Evolutionary conservation across 53 echinoderm and acorn worm genomes (phyloP).

Genomic region (Holothuria scabra): DNA sequence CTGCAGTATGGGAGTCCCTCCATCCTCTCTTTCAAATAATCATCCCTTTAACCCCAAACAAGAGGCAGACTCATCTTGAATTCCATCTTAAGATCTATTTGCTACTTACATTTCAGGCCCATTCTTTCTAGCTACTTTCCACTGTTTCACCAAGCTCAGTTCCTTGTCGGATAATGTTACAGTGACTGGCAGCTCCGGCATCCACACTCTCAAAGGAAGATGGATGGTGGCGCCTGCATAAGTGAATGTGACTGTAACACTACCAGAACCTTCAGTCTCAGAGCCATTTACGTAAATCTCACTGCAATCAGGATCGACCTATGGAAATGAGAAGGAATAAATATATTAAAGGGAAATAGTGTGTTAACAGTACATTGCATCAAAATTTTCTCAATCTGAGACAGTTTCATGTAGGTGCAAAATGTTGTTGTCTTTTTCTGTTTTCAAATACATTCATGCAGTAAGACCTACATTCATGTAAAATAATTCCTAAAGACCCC

Average conservation of each 20-base stretch:
- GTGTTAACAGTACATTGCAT: too few species aligned
- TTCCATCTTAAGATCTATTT: not conserved
- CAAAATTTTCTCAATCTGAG: too few species aligned
- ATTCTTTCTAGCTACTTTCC: slow-evolving; percentile 75
- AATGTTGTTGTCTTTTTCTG: too few species aligned
- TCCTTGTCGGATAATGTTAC: slow-evolving; percentile 77
- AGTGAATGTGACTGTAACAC: slow-evolving; percentile 56
- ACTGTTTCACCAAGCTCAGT: slow-evolving; percentile 83
- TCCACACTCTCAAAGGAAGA: slow-evolving; percentile 75
- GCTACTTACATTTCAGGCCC: not conserved
- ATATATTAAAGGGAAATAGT: too few species aligned
- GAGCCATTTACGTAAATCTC: slow-evolving; percentile 77
- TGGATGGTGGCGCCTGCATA: slow-evolving; percentile 59
- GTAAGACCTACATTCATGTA: too few species aligned
- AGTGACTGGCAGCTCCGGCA: slow-evolving; percentile 84
- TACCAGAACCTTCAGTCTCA: slow-evolving; percentile 71
- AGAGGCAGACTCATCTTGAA: not conserved
- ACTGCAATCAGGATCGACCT: slow-evolving; percentile 78
- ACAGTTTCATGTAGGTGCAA: too few species aligned
- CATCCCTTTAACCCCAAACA: not conserved
- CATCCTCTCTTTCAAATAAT: too few species aligned
- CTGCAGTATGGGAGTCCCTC: too few species aligned
- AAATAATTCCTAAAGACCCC: too few species aligned
- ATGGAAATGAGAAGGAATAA: not conserved
- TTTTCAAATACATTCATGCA: too few species aligned